Conservation (phyloP, 2,113 vertebrate species). For the Apaloderma vittatum region DNA sequence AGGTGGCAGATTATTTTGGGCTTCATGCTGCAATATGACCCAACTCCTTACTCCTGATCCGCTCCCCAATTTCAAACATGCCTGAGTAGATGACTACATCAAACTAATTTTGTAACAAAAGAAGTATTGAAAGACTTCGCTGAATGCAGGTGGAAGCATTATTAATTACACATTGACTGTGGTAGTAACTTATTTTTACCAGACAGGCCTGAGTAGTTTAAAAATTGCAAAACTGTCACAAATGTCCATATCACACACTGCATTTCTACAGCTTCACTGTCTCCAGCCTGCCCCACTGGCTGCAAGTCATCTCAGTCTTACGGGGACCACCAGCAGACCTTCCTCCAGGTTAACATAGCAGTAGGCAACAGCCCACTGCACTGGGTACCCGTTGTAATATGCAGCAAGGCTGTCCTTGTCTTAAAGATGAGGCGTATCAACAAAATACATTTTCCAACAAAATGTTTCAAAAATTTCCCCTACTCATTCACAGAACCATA, state of each 20-base stretch:
- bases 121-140: constrained; percentile 18
- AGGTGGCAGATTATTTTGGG: background rate
- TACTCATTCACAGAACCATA: background rate
- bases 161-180: constrained; percentile 46
- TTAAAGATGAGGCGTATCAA: background rate
- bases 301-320: background rate
- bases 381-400: background rate
- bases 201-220: background rate
- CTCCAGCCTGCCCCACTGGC: background rate
- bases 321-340: background rate
- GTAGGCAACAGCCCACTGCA: background rate
- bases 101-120: background rate
- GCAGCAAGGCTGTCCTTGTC: background rate
- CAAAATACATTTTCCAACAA: background rate
- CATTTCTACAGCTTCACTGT: background rate
- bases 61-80: background rate
- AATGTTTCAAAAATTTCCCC: background rate
- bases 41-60: background rate
- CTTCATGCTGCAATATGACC: background rate
- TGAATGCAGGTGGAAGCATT: background rate
- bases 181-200: constrained; percentile 49
- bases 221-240: background rate
- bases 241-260: background rate
- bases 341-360: background rate
- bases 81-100: background rate